Base-by-base conservation (phyloP, 2,113 vertebrate species). In the Paratilapia polleni region DNA sequence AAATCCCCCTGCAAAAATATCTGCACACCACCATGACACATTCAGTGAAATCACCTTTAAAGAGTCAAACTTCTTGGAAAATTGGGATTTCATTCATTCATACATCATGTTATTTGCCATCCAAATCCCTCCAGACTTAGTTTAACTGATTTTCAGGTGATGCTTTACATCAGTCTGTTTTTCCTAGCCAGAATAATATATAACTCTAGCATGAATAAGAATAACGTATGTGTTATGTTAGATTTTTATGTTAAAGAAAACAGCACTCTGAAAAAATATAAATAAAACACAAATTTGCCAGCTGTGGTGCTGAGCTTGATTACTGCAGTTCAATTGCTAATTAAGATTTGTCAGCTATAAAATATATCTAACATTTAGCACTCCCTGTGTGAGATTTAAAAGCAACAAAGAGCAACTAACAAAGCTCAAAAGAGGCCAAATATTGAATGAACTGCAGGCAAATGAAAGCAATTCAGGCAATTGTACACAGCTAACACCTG, bases 391-490 rank as follows among this genome's bases (percentile, higher is more conserved):
- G 58, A 83, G 68, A 83, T 86, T 88, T 62, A 49, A 84, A 66
- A 84, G 31, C 12, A 36, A 41, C 77, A 70, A 49, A 86, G 64
- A 62, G 38, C 5, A 34, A 43, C 84, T 64, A 57, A 75, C 24
- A 57, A 78, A 81, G 57, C 75, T 75, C 60, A 54, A 54, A 87
- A 73, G 47, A 73, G 57, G 77, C 62, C 77, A 80, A 34, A 86
- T 49, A 80, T 28, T 13, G 78, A 80, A 81, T 85, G 77, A 91
- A 88, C 56, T 86, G 17, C 12, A 90, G 26, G 87, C 60, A 84
- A 84, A 79, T 84, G 58, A 62, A 85, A 81, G 84, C 76, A 81
- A 91, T 87, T 88, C 76, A 84, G 58, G 74, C 84, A 81, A 77
- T 59, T 86, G 78, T 87, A 86, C 61, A 77, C 49, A 58, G 31